phyloP scores from a whole-genome alignment of 2,113 vertebrate genomes.

The Haplotaxodon microlepis region DNA sequence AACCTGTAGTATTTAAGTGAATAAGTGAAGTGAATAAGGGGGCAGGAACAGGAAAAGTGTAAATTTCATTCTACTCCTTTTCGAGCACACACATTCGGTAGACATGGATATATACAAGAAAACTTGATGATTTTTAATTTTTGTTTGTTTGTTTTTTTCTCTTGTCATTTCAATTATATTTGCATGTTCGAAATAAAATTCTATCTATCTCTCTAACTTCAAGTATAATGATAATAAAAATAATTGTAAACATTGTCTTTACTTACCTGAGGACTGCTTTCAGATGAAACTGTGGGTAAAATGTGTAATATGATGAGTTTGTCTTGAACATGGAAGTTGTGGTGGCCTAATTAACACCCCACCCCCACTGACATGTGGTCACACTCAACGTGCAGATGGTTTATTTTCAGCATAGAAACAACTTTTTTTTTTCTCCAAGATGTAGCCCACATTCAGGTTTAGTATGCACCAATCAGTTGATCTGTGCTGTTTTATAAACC shows the following conservation, averaged over 20 bases:
- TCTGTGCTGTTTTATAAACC: too few relatives aligned
- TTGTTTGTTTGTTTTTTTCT: too few relatives aligned
- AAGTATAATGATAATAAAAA: background rate
- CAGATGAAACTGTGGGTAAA: background rate
- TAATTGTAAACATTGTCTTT: fast-evolving
- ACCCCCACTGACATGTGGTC: background rate
- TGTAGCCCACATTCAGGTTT: too few relatives aligned
- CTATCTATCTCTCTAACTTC: background rate
- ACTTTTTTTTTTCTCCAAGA: background rate
- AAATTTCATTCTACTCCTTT: too few relatives aligned
- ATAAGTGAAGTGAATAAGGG: too few relatives aligned
- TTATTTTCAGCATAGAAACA: background rate
- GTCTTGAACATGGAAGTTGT: background rate
- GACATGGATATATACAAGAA: fast-evolving
- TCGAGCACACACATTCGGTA: too few relatives aligned
- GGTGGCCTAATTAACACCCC: background rate
- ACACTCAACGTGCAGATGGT: fast-evolving
- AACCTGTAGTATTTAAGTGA: too few relatives aligned
- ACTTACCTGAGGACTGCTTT: background rate
- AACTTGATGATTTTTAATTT: too few relatives aligned
- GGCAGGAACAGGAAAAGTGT: too few relatives aligned
- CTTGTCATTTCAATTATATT: too few relatives aligned
- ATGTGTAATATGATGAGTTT: background rate
- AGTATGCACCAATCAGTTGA: too few relatives aligned
- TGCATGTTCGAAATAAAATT: too few relatives aligned